Evolutionary conservation across 2,888 invertebrate genomes (phyloP), one percentile per base, ranked within the genome.

Genomic region (Xestobium rufovillosum): DNA sequence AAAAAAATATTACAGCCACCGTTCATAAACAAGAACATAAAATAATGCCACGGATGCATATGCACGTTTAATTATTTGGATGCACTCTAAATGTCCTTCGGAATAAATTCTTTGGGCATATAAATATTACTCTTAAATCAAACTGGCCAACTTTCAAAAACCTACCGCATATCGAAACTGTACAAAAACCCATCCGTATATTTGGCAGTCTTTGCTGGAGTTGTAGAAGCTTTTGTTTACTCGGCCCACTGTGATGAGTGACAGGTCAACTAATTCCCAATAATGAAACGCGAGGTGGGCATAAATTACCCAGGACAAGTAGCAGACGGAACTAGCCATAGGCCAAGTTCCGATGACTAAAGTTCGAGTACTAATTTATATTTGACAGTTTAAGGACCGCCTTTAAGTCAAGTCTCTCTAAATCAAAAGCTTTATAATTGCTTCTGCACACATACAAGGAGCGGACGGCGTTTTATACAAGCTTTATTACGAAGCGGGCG

Each of bases 201-300:
- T n/a, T n/a, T n/a, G n/a, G n/a, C n/a, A n/a, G n/a, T n/a, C n/a
- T n/a, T n/a, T n/a, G n/a, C n/a, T n/a, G n/a, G n/a, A n/a, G n/a
- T n/a, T n/a, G n/a, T n/a, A n/a, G n/a, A n/a, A n/a, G 10, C 12
- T 35, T 42, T 30, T 39, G 42, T 51, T 45, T 36, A 38, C 30
- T 38, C 45, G 49, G 44, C 27, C 42, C 38, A 38, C 41, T 48
- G 34, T 28, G 36, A 36, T 53, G 52, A 57, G 48, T 52, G 53
- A 55, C 54, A 45, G 49, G 37, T 30, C 42, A 44, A 46, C 49
- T 55, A 54, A 56, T 55, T 49, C 46, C 42, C 41, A 36, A 44
- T 56, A 55, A 57, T 56, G 54, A 54, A 55, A 53, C 50, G 52
- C 51, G 53, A 50, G 50, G 50, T 47, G n/a, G 47, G 36, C 47